Percentiles rank a stretch among this genome's conserved stretches.
phyloP scores from a whole-genome alignment of 2,797 vertebrate genomes.

The Prunella strophiata region DNA sequence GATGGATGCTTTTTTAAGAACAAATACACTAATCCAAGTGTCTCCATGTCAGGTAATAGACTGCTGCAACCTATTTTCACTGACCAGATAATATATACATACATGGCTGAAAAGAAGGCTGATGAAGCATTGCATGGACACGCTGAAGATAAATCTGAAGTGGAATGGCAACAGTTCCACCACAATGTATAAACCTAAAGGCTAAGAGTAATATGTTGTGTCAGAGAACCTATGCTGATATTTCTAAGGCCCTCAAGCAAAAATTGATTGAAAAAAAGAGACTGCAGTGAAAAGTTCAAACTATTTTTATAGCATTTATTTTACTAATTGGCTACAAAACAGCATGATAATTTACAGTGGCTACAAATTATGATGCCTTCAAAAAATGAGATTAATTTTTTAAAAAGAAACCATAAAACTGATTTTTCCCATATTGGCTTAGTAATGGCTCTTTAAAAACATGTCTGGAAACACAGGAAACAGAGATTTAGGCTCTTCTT shows the following conservation, averaged over 20 bases:
- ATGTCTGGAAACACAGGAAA: background rate
- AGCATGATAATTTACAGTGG: background rate
- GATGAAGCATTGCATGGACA: background rate
- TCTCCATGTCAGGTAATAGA: background rate
- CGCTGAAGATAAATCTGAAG: background rate
- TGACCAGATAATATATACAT: background rate
- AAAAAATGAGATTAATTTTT: background rate
- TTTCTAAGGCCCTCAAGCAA: background rate
- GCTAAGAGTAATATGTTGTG: background rate
- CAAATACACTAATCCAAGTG: background rate
- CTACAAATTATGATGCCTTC: background rate
- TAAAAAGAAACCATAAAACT: background rate
- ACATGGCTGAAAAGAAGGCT: background rate
- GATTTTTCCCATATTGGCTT: background rate
- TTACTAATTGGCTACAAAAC: background rate
- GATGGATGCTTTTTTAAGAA: background rate
- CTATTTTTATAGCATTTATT: background rate
- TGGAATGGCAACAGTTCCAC: background rate
- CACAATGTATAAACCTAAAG: background rate
- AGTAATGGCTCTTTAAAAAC: background rate
- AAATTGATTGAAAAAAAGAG: background rate
- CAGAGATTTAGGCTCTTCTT: background rate
- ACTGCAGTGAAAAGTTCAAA: background rate
- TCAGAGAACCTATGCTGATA: background rate
- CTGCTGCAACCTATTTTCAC: background rate